Evolutionary conservation across 2,797 vertebrate species (phyloP).

Genomic region (Danio aesculapii): DNA sequence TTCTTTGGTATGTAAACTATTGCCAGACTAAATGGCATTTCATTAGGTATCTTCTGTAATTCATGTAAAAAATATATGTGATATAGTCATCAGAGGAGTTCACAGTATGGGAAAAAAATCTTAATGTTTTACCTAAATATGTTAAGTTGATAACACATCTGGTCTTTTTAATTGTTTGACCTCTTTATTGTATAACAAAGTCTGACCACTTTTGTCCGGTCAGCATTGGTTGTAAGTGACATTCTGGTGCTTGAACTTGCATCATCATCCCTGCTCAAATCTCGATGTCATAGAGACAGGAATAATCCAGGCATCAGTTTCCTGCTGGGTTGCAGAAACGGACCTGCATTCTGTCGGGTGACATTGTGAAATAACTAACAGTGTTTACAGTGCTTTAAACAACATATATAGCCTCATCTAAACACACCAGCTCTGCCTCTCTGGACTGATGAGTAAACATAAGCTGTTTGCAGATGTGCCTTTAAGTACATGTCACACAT

Average conservation of each 20-base stretch:
- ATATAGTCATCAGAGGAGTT: no score
- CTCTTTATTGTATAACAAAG: slow-evolving; percentile 25
- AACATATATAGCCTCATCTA: slow-evolving; percentile 51
- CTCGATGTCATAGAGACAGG: background rate
- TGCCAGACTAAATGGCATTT: no score
- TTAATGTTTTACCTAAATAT: background rate
- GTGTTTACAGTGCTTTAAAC: slow-evolving; percentile 65
- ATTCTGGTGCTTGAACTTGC: slow-evolving; percentile 24
- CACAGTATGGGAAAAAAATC: no score
- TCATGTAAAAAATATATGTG: no score
- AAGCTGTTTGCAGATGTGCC: slow-evolving; percentile 30
- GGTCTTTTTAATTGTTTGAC: background rate
- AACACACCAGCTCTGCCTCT: slow-evolving; percentile 56
- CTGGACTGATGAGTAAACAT: slow-evolving; percentile 43
- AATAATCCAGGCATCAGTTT: slow-evolving; percentile 49
- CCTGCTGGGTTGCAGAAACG: slow-evolving; percentile 60
- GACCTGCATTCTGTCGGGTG: slow-evolving; percentile 49
- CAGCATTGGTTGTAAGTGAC: slow-evolving; percentile 25
- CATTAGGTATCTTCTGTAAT: no score
- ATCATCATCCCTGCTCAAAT: slow-evolving; percentile 43
- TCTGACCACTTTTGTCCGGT: slow-evolving; percentile 28
- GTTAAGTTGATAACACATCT: background rate
- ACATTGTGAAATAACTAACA: slow-evolving; percentile 65
- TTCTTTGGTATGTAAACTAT: no score
- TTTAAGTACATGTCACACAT: slow-evolving; percentile 33